A percentile compares a stretch with the other conserved stretches of the same genome.
Conservation (phyloP, 2,888 invertebrate genomes). For the Herminia tarsipennalis region DNA sequence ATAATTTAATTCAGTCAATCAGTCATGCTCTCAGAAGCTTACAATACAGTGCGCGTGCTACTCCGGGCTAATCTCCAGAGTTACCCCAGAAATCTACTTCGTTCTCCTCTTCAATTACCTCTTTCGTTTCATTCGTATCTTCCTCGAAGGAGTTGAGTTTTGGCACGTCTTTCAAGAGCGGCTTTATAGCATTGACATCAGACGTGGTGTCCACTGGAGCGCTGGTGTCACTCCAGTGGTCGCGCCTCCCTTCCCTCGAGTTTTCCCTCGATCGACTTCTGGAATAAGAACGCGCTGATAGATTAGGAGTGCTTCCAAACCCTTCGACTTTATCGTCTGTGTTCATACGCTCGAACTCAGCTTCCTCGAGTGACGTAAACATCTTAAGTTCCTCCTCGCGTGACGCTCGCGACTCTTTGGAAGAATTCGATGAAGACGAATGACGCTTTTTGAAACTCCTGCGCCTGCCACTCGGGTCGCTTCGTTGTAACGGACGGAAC, state of each 20-base stretch:
- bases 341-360: slow-evolving; percentile 80
- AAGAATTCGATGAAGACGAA: slow-evolving; percentile 87
- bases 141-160: slow-evolving; percentile 78
- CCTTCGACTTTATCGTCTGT: slow-evolving; percentile 52
- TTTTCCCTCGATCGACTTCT: slow-evolving; percentile 82
- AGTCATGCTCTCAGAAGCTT: slow-evolving; percentile 80
- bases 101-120: slow-evolving; percentile 77
- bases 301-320: slow-evolving; percentile 79
- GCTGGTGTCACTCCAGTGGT: slow-evolving; percentile 65
- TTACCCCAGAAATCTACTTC: slow-evolving; percentile 77
- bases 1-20: slow-evolving; percentile 76
- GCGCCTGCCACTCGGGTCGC: slow-evolving; percentile 86
- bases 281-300: slow-evolving; percentile 82
- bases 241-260: slow-evolving; percentile 70
- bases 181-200: slow-evolving; percentile 53
- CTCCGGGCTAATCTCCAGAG: slow-evolving; percentile 69
- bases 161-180: slow-evolving; percentile 60
- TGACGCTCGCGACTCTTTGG: slow-evolving; percentile 86
- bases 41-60: slow-evolving; percentile 65
- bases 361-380: slow-evolving; percentile 88
- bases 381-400: slow-evolving; percentile 87
- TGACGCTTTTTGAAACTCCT: slow-evolving; percentile 86
- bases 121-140: slow-evolving; percentile 64
- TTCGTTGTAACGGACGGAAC: slow-evolving; percentile 85
- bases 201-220: slow-evolving; percentile 55